phyloP scores from a whole-genome alignment of 2,888 invertebrate species.

The Bruchidius siliquastri region DNA sequence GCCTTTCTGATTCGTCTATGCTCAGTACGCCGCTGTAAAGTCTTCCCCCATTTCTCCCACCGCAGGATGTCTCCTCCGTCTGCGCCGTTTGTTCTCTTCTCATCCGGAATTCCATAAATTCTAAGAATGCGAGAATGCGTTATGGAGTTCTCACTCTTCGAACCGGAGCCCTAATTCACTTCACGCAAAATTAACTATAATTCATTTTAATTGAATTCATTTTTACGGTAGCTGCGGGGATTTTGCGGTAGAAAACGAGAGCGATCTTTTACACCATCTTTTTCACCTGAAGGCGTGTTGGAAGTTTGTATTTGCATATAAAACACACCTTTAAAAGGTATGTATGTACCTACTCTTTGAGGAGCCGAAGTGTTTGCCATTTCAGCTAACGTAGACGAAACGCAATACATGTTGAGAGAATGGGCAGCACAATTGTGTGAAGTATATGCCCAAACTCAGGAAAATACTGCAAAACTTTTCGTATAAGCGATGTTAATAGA shows the following conservation, averaged over 20 bases:
- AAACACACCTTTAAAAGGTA: too few relatives aligned
- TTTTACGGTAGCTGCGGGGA: not conserved
- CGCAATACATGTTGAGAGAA: too few relatives aligned
- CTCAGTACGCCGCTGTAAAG: not conserved
- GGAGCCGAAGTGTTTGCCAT: too few relatives aligned
- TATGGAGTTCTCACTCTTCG: constrained; percentile 14
- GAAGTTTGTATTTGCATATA: not conserved
- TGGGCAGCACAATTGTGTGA: too few relatives aligned
- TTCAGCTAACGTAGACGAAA: too few relatives aligned
- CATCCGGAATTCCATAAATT: constrained; percentile 20
- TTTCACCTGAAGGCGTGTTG: not conserved
- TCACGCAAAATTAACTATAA: constrained; percentile 16
- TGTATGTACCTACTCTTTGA: too few relatives aligned
- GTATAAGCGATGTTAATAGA: too few relatives aligned
- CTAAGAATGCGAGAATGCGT: constrained; percentile 13
- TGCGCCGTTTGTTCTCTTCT: not conserved
- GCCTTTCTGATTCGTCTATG: not conserved
- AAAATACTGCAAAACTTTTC: too few relatives aligned
- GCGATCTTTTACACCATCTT: not conserved
- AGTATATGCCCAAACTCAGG: too few relatives aligned
- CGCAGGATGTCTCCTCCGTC: not conserved
- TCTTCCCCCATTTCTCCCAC: not conserved
- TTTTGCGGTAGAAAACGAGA: not conserved
- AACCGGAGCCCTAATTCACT: constrained; percentile 20
- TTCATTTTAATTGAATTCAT: constrained; percentile 21